These are phyloP conservation scores for Archips crataeganus DNA, from an alignment of 2,888 invertebrate genomes.

Conservation along the genomic window DNA sequence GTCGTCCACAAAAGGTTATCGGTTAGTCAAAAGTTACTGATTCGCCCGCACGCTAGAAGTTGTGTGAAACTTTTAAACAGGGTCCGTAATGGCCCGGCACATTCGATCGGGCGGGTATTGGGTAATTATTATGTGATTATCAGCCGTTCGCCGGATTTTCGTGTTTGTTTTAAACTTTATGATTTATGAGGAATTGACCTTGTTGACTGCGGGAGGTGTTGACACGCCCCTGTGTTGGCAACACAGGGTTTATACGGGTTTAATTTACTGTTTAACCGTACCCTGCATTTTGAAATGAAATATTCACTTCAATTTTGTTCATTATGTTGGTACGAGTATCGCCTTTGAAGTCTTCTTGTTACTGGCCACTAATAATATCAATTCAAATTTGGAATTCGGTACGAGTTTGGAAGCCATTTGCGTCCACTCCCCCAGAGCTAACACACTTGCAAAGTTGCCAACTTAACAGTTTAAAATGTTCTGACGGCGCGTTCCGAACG, in stretches of 20 bases:
- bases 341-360: slow-evolving; percentile 4
- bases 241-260: slow-evolving; percentile 34
- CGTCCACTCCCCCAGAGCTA: slow-evolving; percentile 58
- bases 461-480: slow-evolving; percentile 68
- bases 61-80: slow-evolving; percentile 35
- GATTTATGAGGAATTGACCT: slow-evolving; percentile 78
- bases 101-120: slow-evolving; percentile 65
- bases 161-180: slow-evolving; percentile 75
- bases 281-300: slow-evolving; percentile 2
- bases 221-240: slow-evolving; percentile 45
- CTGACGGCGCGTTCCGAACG: slow-evolving; percentile 67
- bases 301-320: slow-evolving; percentile 2
- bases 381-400: slow-evolving; percentile 40
- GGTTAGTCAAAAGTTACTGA: slow-evolving; percentile 36
- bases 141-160: slow-evolving; percentile 66
- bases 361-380: slow-evolving; percentile 33
- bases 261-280: slow-evolving; percentile 39
- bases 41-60: slow-evolving; percentile 35
- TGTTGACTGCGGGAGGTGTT: slow-evolving; percentile 57
- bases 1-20: slow-evolving; percentile 32
- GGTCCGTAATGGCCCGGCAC: slow-evolving; percentile 51
- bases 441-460: slow-evolving; percentile 69
- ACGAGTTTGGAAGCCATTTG: slow-evolving; percentile 50
- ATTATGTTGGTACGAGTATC: background rate
- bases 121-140: slow-evolving; percentile 80